These are phyloP conservation scores for Nephrotoma guestfalica DNA, from an alignment of 2,888 invertebrate genomes.

Conservation along the genomic window DNA sequence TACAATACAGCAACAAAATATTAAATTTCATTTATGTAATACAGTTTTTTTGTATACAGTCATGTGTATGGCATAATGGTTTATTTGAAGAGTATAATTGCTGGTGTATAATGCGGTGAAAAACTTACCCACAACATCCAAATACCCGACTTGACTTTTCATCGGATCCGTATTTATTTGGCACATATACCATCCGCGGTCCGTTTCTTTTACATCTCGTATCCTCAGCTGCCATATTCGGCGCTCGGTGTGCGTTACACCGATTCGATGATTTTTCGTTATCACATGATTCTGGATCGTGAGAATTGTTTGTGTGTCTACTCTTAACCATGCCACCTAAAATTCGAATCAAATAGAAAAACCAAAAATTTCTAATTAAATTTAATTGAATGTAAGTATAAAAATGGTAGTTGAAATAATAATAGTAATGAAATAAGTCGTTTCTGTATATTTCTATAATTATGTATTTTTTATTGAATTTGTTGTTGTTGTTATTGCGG, in stretches of 20 bases:
- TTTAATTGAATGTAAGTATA: not conserved
- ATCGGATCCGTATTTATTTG: slow-evolving; percentile 88
- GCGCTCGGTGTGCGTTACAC: slow-evolving; percentile 71
- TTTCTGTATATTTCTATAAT: not conserved
- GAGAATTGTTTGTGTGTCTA: slow-evolving; percentile 81
- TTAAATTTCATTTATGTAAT: not conserved
- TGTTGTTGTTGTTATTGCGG: not conserved
- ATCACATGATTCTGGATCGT: slow-evolving; percentile 84
- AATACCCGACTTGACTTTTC: slow-evolving; percentile 77
- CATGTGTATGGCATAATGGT: not conserved
- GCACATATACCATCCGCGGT: slow-evolving; percentile 86
- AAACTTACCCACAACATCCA: slow-evolving; percentile 70
- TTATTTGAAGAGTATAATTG: not conserved
- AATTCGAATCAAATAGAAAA: slow-evolving; percentile 14
- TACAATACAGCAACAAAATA: slow-evolving; percentile 19
- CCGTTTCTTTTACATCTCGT: slow-evolving; percentile 66
- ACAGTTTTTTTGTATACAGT: not conserved
- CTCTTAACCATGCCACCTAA: slow-evolving; percentile 78
- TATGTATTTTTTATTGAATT: not conserved
- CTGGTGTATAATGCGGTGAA: not conserved
- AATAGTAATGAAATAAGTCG: not conserved
- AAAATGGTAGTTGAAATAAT: not conserved
- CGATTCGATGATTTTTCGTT: slow-evolving; percentile 75
- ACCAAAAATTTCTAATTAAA: not conserved
- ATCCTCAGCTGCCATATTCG: slow-evolving; percentile 80